These are phyloP conservation scores for Caradrina kadenii DNA, from an alignment of 2,888 invertebrate genomes.

Conservation along the genomic window DNA sequence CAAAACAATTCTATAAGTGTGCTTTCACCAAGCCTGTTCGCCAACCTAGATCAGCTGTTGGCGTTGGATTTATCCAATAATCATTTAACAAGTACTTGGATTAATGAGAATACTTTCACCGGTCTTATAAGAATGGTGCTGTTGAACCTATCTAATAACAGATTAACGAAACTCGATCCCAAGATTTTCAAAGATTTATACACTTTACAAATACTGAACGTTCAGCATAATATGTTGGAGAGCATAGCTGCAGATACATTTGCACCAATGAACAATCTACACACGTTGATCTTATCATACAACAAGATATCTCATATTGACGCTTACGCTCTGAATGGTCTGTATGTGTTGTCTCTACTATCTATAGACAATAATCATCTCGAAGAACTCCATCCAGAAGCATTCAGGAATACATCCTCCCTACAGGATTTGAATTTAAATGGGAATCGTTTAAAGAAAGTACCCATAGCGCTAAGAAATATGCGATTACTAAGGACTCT, in stretches of 20 bases:
- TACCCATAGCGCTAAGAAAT: conserved; percentile 95
- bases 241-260: conserved; percentile 96
- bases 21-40: conserved; percentile 95
- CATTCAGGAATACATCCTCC: conserved; percentile 97
- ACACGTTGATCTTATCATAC: conserved; percentile 96
- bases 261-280: conserved; percentile 97
- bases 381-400: conserved; percentile 95
- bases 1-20: conserved; percentile 97
- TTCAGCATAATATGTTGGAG: conserved; percentile 96
- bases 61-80: conserved; percentile 96
- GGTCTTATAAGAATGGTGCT: conserved; percentile 97
- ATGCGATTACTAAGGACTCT: conserved; percentile 96
- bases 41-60: conserved; percentile 95
- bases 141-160: conserved; percentile 96
- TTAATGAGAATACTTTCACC: conserved; percentile 95
- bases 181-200: conserved; percentile 96
- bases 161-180: conserved; percentile 94
- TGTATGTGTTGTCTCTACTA: conserved; percentile 96
- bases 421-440: conserved; percentile 97
- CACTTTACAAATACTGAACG: conserved; percentile 95
- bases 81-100: conserved; percentile 96
- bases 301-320: conserved; percentile 96
- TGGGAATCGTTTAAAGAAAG: conserved; percentile 95
- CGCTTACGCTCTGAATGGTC: conserved; percentile 96
- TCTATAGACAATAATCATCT: conserved; percentile 96